Evolutionary conservation across 2,113 vertebrate species (phyloP).

Genomic region (Thalassarche chlororhynchos): DNA sequence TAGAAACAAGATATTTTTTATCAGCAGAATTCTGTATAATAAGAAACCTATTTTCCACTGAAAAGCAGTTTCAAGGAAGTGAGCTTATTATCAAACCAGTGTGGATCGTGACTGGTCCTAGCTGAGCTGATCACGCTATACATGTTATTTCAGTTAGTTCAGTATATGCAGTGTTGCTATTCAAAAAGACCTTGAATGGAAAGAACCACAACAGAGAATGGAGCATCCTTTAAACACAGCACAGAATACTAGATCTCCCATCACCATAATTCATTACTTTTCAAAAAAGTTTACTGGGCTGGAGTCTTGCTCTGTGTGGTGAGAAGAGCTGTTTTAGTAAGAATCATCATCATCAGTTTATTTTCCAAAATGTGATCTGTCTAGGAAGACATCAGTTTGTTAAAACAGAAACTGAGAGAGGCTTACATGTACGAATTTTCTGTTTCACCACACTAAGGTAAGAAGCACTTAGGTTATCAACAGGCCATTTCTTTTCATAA

Average conservation of each 20-base stretch:
- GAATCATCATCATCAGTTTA: background rate
- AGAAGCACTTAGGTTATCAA: background rate
- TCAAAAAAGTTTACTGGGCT: background rate
- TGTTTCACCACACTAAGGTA: background rate
- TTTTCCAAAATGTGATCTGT: background rate
- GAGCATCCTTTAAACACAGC: background rate
- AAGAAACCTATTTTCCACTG: background rate
- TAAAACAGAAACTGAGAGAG: background rate
- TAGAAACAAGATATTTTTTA: background rate
- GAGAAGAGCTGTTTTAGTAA: background rate
- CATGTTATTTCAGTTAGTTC: background rate
- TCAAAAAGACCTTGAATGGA: background rate
- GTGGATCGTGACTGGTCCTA: background rate
- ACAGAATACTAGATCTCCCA: background rate
- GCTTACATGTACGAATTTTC: background rate
- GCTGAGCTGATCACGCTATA: background rate
- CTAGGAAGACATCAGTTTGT: background rate
- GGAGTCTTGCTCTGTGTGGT: background rate
- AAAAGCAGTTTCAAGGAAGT: background rate
- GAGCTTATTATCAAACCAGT: background rate
- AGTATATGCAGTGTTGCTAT: background rate
- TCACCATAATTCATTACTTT: background rate
- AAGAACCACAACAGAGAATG: background rate
- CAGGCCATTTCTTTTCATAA: background rate
- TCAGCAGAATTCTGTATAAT: background rate